Conservation (phyloP, 1,140 invertebrate species). For the Conus betulinus region DNA sequence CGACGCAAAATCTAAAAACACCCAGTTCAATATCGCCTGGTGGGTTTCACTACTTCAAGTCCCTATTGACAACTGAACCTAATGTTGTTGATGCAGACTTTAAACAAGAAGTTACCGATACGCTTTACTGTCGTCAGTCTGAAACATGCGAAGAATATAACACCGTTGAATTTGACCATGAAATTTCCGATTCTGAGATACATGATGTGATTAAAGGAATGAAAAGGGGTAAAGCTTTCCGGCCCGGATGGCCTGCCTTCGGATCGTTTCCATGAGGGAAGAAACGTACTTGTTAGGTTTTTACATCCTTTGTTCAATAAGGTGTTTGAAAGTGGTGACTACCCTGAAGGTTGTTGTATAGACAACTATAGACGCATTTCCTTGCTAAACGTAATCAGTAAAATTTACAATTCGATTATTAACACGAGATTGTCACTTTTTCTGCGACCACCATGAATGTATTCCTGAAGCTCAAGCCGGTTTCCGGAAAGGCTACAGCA, state of each 20-base stretch:
- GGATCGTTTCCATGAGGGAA: not conserved
- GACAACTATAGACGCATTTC: constrained; percentile 22
- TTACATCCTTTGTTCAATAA: constrained; percentile 30
- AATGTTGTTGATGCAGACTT: not conserved
- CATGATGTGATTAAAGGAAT: not conserved
- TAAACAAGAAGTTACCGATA: not conserved
- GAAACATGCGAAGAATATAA: not conserved
- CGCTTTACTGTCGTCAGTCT: not conserved
- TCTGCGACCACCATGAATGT: constrained; percentile 14
- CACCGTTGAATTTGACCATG: not conserved
- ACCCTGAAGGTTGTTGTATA: constrained; percentile 4
- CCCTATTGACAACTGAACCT: not conserved
- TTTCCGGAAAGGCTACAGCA: constrained; percentile 5
- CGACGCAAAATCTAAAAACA: not conserved
- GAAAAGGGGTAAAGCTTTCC: constrained; percentile 1
- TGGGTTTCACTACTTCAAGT: not conserved
- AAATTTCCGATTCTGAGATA: not conserved
- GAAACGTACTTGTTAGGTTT: constrained; percentile 9
- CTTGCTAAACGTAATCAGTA: constrained; percentile 17
- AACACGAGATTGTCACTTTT: constrained; percentile 16
- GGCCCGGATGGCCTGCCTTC: not conserved
- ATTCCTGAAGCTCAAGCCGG: constrained; percentile 4
- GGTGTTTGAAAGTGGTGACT: constrained; percentile 18
- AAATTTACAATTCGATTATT: constrained; percentile 17
- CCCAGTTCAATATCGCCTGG: not conserved